A percentile compares a stretch with the other conserved stretches of the same genome.
Evolutionary conservation across 37 sponge, comb jelly and placozoan genomes (phyloP).

Genomic region (Ianthella basta): DNA sequence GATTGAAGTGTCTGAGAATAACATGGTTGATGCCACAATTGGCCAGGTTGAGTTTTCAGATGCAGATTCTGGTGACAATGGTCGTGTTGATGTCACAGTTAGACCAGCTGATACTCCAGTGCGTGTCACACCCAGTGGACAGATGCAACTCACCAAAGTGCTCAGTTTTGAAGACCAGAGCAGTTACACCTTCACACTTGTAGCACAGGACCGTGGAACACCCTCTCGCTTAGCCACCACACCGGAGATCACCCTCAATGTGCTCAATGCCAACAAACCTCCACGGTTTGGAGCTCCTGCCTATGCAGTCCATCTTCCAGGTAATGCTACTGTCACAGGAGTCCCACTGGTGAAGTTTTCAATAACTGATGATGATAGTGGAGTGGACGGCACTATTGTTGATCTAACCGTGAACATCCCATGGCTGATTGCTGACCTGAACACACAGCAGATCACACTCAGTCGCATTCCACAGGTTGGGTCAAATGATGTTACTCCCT

Average conservation of each 20-base stretch:
- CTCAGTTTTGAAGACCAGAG: background rate
- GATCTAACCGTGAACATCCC: too few species aligned
- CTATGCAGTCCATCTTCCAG: background rate
- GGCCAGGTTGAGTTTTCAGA: background rate
- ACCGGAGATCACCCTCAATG: background rate
- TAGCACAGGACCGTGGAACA: background rate
- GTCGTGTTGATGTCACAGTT: background rate
- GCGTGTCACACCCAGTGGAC: background rate
- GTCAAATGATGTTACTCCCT: too few species aligned
- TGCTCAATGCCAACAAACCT: background rate
- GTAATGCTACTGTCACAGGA: too few species aligned
- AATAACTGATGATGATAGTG: too few species aligned
- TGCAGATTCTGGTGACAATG: constrained; percentile 7
- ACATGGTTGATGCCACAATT: background rate
- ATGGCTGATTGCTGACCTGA: too few species aligned
- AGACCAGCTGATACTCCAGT: background rate
- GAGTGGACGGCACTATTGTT: too few species aligned
- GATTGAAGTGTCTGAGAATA: background rate
- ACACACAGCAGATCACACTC: too few species aligned
- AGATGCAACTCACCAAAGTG: background rate
- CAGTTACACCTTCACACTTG: background rate
- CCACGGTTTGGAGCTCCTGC: background rate
- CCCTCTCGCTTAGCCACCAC: background rate
- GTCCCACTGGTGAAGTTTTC: too few species aligned
- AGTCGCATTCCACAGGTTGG: too few species aligned